Conservation (phyloP, 2,113 vertebrate species). For the Misgurnus mizolepis region DNA sequence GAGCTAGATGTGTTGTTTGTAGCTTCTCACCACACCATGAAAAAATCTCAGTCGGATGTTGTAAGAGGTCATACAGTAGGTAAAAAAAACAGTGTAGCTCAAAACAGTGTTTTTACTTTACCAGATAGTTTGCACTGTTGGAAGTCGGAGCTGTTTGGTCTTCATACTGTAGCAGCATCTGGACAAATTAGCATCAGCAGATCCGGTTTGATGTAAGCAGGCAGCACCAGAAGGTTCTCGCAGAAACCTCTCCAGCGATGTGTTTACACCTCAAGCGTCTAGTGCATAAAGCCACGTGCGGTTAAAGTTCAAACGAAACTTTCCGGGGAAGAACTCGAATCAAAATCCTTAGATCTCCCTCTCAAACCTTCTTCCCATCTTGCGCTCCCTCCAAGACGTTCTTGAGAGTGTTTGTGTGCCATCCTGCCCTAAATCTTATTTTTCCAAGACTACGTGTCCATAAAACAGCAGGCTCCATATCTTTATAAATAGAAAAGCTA, state of each 20-base stretch:
- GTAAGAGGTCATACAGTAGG: background rate
- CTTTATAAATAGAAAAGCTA: conserved; percentile 52
- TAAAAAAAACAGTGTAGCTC: background rate
- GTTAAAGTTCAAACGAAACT: conserved; percentile 17
- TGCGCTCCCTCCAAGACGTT: conserved; percentile 27
- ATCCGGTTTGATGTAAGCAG: background rate
- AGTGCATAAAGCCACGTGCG: background rate
- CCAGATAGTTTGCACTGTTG: background rate
- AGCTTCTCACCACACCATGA: background rate
- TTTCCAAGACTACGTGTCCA: conserved; percentile 4
- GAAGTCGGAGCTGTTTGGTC: background rate
- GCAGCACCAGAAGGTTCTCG: background rate
- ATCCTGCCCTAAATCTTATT: conserved; percentile 44
- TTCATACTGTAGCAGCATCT: background rate
- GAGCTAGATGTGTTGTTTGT: background rate
- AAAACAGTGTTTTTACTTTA: background rate
- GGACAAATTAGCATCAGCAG: background rate
- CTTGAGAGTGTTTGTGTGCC: background rate
- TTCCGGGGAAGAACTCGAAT: conserved; percentile 9
- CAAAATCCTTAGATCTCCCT: conserved; percentile 14
- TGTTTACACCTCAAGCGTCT: background rate
- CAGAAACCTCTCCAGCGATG: background rate
- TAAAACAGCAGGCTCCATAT: conserved; percentile 44
- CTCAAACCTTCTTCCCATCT: conserved; percentile 18
- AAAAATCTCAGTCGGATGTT: background rate